Evolutionary conservation across 1,140 invertebrate species (phyloP), one percentile per base, ranked within the genome.

Genomic region (Chymomyza costata): DNA sequence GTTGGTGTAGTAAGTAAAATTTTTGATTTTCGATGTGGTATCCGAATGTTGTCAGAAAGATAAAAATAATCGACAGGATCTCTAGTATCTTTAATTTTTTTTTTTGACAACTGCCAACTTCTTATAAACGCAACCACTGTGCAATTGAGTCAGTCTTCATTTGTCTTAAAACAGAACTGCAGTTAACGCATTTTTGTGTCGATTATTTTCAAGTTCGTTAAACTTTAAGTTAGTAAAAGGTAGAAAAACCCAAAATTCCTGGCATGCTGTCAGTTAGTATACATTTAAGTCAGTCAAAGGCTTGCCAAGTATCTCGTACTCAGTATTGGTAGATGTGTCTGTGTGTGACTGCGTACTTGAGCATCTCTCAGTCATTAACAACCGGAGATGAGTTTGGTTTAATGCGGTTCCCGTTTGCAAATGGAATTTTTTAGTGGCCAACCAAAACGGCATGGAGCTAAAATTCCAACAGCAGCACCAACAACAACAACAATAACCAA

Each of bases 381-480:
- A 80, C 73, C 73, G 73, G 73, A 80, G 73, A 80, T 80, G 73
- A 80, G 74, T 73, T 78, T 68, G 73, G 73, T 73, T 80, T 80
- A 80, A 80, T 80, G 68, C 64, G 64, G 73, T 65, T 73, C 63
- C 59, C 67, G 73, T 68, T 80, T 73, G 68, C 67, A 80, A 80
- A 80, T 80, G 73, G 73, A 80, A 80, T 80, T 80, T 80, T 80
- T 73, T 73, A 80, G 73, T 78, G 66, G 63, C 58, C 32, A 15
- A 52, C 21, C 54, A 52, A n/a, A 45, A 18, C 40, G 14, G 52
- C 30, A 31, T 60, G 38, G 34, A 71, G 50, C 59, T 69, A 56
- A 59, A 58, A 54, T 51, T 44, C 49, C 47, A 49, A n/a, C 31
- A 34, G 40, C 25, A 47, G 40, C 25, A 40, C 16, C 31, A 45